Base-by-base conservation (phyloP, 2,888 invertebrate genomes). In the Gari tellinella region DNA sequence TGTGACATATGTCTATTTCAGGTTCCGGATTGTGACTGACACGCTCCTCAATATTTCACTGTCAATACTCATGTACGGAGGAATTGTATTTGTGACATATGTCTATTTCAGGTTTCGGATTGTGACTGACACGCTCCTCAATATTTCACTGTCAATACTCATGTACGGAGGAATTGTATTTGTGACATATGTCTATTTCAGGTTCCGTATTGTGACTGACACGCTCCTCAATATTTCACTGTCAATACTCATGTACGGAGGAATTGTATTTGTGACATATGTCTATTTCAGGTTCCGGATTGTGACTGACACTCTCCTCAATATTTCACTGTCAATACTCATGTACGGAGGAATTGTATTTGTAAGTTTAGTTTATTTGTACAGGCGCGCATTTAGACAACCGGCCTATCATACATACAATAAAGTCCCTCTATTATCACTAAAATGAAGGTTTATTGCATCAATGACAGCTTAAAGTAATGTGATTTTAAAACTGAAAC, bases 301-400 rank as follows among this genome's bases (percentile, higher is more conserved):
- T 1, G 73, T 78, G 2, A 70, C 66, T 15, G 63, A 73, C 26
- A 78, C 78, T 0, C 55, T 73, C 25, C 37, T 78, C 21, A 92
- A 91, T 72, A 90, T 93, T 64, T 88, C 91, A 1, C 92, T 92
- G 21, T 92, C 92, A 15, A 90, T 93, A 40, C 63, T 89, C 14
- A 92, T 92, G 23, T 93, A 92, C 80, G 91, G 92, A 40, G 90
- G 90, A 31, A 91, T 93, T 38, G 81, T 93, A 14, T 87, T 92
- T 84, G 92, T 92, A 81, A 90, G 92, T 88, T 25, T 37, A n/a
- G n/a, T n/a, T n/a, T n/a, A n/a, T n/a, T n/a, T n/a, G n/a, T n/a
- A n/a, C n/a, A n/a, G n/a, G n/a, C n/a, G n/a, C n/a, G n/a, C n/a
- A n/a, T n/a, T n/a, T n/a, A n/a, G n/a, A n/a, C n/a, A n/a, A n/a